These are phyloP conservation scores for Halcyon smyrnensis DNA, from an alignment of 2,797 vertebrate species.

Conservation along the genomic window DNA sequence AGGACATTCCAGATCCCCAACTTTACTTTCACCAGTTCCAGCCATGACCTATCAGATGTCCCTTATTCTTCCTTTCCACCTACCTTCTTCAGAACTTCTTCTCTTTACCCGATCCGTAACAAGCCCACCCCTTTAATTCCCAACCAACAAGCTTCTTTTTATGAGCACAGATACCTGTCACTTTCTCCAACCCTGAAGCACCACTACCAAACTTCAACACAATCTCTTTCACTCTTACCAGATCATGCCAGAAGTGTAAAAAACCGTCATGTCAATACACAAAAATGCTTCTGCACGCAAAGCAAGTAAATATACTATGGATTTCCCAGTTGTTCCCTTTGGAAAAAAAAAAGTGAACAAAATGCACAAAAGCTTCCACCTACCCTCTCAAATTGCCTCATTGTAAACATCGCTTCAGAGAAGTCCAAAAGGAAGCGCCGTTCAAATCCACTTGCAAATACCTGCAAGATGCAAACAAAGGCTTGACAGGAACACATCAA, in stretches of 20 bases:
- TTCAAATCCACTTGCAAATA: slow-evolving; percentile 85
- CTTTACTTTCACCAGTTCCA: background rate
- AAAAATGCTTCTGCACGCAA: background rate
- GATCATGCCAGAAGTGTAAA: background rate
- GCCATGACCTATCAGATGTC: background rate
- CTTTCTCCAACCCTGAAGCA: background rate
- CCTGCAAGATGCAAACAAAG: slow-evolving; percentile 75
- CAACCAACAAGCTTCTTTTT: background rate
- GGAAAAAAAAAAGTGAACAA: background rate
- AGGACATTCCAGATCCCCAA: background rate
- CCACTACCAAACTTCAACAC: background rate
- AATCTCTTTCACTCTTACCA: background rate
- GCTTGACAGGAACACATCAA: background rate
- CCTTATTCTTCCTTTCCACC: background rate
- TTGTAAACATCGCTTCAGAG: slow-evolving; percentile 89
- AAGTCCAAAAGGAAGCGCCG: slow-evolving; percentile 86
- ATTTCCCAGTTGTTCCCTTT: background rate
- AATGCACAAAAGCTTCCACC: slow-evolving; percentile 27
- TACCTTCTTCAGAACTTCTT: background rate
- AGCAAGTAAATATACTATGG: background rate
- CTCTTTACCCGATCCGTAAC: background rate
- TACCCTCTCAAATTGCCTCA: slow-evolving; percentile 95
- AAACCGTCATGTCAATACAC: background rate
- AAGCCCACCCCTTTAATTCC: background rate
- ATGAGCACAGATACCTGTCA: background rate